These are phyloP conservation scores for Dermatemys mawii DNA, from an alignment of 2,113 vertebrate species.

Conservation along the genomic window DNA sequence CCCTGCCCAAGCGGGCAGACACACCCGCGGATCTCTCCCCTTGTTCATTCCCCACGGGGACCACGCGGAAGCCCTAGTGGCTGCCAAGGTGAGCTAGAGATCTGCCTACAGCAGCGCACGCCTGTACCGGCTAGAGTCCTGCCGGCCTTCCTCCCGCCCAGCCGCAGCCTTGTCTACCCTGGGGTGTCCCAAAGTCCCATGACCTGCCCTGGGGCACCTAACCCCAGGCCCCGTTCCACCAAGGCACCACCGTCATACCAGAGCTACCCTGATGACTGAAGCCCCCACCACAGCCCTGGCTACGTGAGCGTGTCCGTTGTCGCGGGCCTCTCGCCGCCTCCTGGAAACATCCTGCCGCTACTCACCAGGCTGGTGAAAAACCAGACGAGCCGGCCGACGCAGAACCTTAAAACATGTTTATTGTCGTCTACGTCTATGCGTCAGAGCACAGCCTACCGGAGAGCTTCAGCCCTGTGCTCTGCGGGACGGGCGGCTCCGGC, in stretches of 20 bases:
- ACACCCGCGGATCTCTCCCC: too few species aligned
- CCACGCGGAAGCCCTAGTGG: not conserved
- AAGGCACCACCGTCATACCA: not conserved
- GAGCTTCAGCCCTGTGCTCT: conserved; percentile 44
- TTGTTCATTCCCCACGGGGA: not conserved
- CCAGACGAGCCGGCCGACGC: not conserved
- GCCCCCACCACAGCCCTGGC: too few species aligned
- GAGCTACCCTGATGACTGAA: not conserved
- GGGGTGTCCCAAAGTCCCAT: not conserved
- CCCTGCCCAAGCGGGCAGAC: too few species aligned
- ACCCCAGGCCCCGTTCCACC: too few species aligned
- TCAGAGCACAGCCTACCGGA: conserved; percentile 64
- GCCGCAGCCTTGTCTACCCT: not conserved
- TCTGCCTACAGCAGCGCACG: too few species aligned
- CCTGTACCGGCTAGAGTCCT: not conserved
- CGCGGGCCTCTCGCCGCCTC: not conserved
- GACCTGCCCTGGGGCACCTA: not conserved
- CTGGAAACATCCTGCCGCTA: not conserved
- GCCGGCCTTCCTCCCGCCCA: not conserved
- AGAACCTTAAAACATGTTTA: not conserved
- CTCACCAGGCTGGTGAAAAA: not conserved
- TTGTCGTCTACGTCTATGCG: not conserved
- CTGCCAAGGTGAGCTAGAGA: not conserved
- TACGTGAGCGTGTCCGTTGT: not conserved
- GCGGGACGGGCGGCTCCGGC: conserved; percentile 34